phyloP scores from a whole-genome alignment of 2,888 invertebrate species.

The Nudaria mundana region DNA sequence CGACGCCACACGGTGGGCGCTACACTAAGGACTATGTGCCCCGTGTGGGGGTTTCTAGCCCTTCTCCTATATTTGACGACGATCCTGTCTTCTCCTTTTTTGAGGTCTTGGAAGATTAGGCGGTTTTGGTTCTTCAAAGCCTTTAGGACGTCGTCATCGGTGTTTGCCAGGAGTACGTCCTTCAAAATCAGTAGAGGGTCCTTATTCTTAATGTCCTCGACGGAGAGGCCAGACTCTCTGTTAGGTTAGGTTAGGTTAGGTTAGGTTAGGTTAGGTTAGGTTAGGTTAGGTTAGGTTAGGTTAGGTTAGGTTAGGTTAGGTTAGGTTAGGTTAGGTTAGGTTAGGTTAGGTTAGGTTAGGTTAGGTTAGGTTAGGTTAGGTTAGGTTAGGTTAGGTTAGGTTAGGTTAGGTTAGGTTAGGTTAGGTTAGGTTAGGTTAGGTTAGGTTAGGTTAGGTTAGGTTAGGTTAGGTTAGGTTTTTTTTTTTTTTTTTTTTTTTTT shows the following conservation, averaged over 20 bases:
- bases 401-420: constrained; percentile 22
- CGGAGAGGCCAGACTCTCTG: constrained; percentile 6
- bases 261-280: constrained; percentile 16
- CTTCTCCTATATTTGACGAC: too few species aligned
- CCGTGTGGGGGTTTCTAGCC: too few species aligned
- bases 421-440: constrained; percentile 30
- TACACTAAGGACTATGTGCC: too few species aligned
- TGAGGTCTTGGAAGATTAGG: too few species aligned
- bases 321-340: constrained; percentile 13
- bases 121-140: too few species aligned
- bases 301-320: constrained; percentile 20
- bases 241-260: constrained; percentile 14
- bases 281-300: constrained; percentile 24
- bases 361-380: constrained; percentile 21
- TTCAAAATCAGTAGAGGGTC: too few species aligned
- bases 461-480: constrained; percentile 23
- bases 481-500: too few species aligned
- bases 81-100: too few species aligned
- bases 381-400: constrained; percentile 26
- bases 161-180: too few species aligned
- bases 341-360: constrained; percentile 23
- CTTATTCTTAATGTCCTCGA: too few species aligned
- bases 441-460: constrained; percentile 25
- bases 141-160: too few species aligned
- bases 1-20: too few species aligned